Base-by-base conservation (phyloP, 2,888 invertebrate genomes). In the Auanema sp. region DNA sequence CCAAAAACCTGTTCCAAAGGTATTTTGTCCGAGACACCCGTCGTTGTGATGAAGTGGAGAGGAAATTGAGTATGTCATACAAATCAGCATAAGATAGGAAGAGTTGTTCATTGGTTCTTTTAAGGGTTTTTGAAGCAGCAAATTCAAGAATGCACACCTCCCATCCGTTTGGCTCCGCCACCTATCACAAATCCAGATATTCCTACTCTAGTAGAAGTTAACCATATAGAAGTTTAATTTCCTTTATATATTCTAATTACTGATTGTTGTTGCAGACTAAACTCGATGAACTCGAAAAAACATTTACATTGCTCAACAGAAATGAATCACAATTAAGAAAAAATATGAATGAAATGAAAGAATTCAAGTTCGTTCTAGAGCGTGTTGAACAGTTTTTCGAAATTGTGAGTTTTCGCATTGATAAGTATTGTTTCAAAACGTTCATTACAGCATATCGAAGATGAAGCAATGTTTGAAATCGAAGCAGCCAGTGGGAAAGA, bases 141-240 rank as follows among this genome's bases (percentile, higher is more conserved):
- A 86, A 92, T 97, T 78, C 90, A 92, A 74, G 92, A 92, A 78
- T 95, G 95, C 85, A 92, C 89, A 1, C 96, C 97, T 81, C 94
- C 93, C 0, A 94, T 97, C 91, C 86, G 64, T 92, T 84, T 93
- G 93, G 84, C 94, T 24, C 61, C 71, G 5, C 67, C 69, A 12
- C 65, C 74, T 51, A 60, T 65, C 23, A 18, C 43, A 0, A 58
- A 70, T 57, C 41, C 75, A 11, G 95, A 95, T 85, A 95, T 96
- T n/a, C 97, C 97, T 0, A 93, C 94, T 80, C 94, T 95, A 0
- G 88, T 93, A 71, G 96, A 97, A 87, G 96, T 97, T 94, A 93
- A 95, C 76, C 95, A 96, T 86, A 88, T 97, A 66, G 96, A 97
- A 89, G 92, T 91, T 6, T 2, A 25, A 1, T 2, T 33, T 58